Evolutionary conservation across 2,113 vertebrate genomes (phyloP).

Genomic region (Forbesichthys agassizii): DNA sequence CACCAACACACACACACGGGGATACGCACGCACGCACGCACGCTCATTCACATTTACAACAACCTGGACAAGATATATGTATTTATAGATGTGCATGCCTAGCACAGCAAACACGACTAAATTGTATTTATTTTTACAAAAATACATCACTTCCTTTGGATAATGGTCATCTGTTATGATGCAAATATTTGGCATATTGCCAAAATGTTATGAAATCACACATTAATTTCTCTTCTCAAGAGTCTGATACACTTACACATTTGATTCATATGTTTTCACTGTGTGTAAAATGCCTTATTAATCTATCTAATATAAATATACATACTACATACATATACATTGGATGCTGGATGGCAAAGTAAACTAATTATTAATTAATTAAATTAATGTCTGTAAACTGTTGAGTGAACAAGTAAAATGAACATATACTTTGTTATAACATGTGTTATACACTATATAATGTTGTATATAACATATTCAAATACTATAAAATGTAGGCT

Average conservation of each 20-base stretch:
- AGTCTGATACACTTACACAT: neutral
- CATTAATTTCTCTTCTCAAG: neutral
- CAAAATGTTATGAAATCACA: neutral
- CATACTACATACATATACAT: no score
- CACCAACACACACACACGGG: neutral
- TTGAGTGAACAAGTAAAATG: neutral
- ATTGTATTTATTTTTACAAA: constrained; percentile 10
- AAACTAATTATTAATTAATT: no score
- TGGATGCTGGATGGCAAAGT: no score
- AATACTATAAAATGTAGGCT: no score
- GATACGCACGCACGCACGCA: constrained; percentile 27
- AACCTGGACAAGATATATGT: constrained; percentile 12
- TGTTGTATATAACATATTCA: no score
- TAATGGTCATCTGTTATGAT: constrained; percentile 19
- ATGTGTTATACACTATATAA: neutral
- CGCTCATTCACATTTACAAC: constrained; percentile 27
- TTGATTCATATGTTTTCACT: neutral
- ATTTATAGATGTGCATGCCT: constrained; percentile 32
- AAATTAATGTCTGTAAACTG: neutral
- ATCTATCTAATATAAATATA: neutral
- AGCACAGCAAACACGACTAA: constrained; percentile 23
- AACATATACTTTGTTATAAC: no score
- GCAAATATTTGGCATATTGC: constrained; percentile 4
- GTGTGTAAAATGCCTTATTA: neutral
- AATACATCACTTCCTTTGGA: constrained; percentile 36